phyloP scores from a whole-genome alignment of 2,113 vertebrate genomes.

The Sylvietta virens region DNA sequence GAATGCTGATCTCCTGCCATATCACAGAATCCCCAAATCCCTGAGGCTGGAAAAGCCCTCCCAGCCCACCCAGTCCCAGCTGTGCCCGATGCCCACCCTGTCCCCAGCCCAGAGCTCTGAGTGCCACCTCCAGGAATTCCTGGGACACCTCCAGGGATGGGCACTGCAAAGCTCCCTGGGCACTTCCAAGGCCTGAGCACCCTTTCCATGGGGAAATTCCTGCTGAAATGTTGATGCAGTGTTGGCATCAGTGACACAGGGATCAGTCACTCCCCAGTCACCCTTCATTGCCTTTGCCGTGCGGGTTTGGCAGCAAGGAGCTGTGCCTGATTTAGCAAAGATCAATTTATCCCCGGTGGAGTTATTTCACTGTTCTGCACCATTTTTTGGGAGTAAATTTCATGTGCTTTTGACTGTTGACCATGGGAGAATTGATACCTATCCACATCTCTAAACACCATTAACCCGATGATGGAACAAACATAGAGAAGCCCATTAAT shows the following conservation, averaged over 20 bases:
- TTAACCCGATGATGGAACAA: background rate
- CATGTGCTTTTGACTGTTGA: background rate
- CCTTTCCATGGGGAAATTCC: background rate
- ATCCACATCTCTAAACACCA: background rate
- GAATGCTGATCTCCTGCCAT: background rate
- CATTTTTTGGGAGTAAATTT: background rate
- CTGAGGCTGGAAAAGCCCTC: background rate
- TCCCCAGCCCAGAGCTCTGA: background rate
- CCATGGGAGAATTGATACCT: background rate
- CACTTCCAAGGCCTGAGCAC: background rate
- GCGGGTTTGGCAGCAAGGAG: background rate
- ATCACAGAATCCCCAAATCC: accelerated
- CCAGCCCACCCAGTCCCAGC: accelerated
- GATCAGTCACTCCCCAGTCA: background rate
- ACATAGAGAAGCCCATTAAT: background rate
- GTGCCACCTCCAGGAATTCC: background rate
- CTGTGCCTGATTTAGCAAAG: background rate
- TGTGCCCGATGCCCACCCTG: accelerated
- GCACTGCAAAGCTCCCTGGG: background rate
- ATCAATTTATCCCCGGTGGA: background rate
- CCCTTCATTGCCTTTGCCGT: background rate
- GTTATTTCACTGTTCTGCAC: background rate
- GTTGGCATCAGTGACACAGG: background rate
- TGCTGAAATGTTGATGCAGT: background rate
- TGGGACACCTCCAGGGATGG: background rate